A percentile compares a stretch with the other conserved stretches of the same genome.
Conservation (phyloP, 2,797 vertebrate species). For the Phaenicophaeus curvirostris region DNA sequence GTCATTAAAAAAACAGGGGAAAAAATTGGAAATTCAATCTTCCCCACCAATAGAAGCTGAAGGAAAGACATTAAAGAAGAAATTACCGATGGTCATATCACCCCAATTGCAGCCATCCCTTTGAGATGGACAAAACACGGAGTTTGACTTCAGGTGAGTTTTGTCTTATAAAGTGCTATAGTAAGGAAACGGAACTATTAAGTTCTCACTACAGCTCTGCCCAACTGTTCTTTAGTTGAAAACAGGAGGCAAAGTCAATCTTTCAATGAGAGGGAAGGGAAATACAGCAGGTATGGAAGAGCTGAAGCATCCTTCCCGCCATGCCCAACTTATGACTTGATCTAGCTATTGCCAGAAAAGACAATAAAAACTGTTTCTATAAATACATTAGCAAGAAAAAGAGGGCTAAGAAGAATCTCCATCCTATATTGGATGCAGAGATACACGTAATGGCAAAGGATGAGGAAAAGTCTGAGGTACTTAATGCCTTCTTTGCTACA, state of each 20-base stretch:
- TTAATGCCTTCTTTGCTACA: too few species aligned
- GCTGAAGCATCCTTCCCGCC: background rate
- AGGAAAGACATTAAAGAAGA: background rate
- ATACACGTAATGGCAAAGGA: too few species aligned
- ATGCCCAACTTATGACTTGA: too few species aligned
- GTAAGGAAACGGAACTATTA: background rate
- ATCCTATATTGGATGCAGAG: too few species aligned
- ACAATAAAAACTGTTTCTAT: too few species aligned
- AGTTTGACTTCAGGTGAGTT: background rate
- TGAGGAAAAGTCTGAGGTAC: too few species aligned
- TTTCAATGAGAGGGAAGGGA: background rate
- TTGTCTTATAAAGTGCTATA: background rate
- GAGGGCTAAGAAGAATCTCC: too few species aligned
- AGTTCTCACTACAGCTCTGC: background rate
- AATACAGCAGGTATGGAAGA: fast-evolving
- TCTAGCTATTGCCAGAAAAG: too few species aligned
- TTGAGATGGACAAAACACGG: background rate
- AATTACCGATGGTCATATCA: background rate
- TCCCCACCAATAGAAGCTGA: background rate
- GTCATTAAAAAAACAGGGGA: background rate
- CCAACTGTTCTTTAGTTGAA: background rate
- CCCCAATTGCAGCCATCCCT: background rate
- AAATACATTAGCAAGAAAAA: too few species aligned
- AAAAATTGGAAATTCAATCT: background rate
- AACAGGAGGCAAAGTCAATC: background rate